Evolutionary conservation across 2,113 vertebrate species (phyloP).

Genomic region (Calidris pugnax): DNA sequence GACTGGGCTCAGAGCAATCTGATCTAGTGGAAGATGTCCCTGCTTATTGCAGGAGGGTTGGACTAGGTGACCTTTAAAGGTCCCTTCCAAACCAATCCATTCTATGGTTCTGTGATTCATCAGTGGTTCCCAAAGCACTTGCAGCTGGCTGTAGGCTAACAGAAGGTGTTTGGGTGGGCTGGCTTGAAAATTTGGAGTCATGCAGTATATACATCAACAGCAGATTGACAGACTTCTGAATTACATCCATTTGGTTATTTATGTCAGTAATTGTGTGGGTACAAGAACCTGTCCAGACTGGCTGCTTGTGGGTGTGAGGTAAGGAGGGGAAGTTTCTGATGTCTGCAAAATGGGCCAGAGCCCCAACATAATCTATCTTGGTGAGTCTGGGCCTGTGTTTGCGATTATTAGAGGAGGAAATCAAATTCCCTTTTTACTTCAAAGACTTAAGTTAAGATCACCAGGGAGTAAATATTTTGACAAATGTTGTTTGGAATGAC

Average conservation of each 20-base stretch:
- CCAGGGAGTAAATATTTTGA: not conserved
- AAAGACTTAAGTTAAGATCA: not conserved
- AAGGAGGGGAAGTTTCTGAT: not conserved
- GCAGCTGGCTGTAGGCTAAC: not conserved
- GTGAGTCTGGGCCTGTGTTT: not conserved
- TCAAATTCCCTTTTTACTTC: not conserved
- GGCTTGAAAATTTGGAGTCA: not conserved
- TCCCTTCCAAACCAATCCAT: not conserved
- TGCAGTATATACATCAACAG: not conserved
- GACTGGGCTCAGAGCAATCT: not conserved
- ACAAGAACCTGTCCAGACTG: not conserved
- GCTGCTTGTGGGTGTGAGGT: not conserved
- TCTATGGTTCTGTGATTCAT: not conserved
- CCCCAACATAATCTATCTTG: fast-evolving
- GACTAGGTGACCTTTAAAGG: not conserved
- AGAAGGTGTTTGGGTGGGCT: not conserved
- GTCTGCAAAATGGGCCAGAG: not conserved
- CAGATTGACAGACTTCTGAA: not conserved
- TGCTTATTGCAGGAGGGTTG: not conserved
- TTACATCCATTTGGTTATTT: not conserved
- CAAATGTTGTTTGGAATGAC: not conserved
- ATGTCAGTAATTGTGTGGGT: not conserved
- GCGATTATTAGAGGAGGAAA: not conserved
- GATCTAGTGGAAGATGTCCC: not conserved
- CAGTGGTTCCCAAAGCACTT: not conserved